Conservation (phyloP, 2,888 invertebrate genomes). For the Lordiphosa fenestrarum region DNA sequence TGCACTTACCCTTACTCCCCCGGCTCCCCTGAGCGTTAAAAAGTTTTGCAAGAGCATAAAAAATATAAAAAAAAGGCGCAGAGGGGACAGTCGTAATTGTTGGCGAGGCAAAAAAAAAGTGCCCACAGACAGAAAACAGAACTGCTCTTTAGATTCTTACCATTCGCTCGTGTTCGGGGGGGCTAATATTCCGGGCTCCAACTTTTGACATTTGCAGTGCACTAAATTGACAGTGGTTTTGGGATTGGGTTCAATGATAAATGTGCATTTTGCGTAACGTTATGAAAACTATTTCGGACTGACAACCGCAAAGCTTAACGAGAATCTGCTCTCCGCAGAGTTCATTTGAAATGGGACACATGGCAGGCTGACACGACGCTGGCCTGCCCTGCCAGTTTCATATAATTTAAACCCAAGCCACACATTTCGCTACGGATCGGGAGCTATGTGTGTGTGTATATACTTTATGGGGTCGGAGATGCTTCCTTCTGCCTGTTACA, state of each 20-base stretch:
- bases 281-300: constrained; percentile 63
- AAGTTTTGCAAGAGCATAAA: constrained; percentile 49
- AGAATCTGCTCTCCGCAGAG: constrained; percentile 20
- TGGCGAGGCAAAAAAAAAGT: constrained; percentile 60
- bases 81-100: constrained; percentile 58
- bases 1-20: constrained; percentile 3
- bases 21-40: constrained; percentile 59
- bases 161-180: constrained; percentile 32
- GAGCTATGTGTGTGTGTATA: not conserved
- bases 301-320: constrained; percentile 39
- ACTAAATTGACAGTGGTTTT: constrained; percentile 64
- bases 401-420: constrained; percentile 70
- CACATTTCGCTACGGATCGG: constrained; percentile 20
- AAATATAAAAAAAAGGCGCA: constrained; percentile 18
- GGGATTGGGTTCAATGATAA: constrained; percentile 48
- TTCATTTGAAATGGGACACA: constrained; percentile 62
- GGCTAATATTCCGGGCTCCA: constrained; percentile 52
- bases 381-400: constrained; percentile 61
- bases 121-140: constrained; percentile 74
- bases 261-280: constrained; percentile 52
- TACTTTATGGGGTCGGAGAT: no score
- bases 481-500: no score
- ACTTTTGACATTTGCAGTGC: constrained; percentile 71
- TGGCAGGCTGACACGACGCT: constrained; percentile 39
- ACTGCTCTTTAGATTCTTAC: constrained; percentile 79